Evolutionary conservation across 2,888 invertebrate genomes (phyloP).

Genomic region (Pecten maximus): DNA sequence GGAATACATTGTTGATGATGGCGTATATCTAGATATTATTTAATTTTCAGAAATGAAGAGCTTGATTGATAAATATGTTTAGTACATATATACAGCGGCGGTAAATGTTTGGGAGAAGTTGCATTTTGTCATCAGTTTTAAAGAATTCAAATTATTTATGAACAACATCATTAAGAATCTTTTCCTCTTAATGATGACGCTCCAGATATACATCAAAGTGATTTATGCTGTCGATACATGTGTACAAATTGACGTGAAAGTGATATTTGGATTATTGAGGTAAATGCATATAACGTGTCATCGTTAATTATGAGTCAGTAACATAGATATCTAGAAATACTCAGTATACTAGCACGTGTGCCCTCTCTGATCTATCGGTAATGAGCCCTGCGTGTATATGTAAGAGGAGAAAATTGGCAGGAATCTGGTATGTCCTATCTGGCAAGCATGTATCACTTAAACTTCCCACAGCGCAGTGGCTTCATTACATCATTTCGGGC

Average conservation of each 20-base stretch:
- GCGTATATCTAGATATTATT: too few species aligned
- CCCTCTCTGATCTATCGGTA: background rate
- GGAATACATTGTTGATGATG: too few species aligned
- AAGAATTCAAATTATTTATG: background rate
- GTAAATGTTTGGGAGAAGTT: too few species aligned
- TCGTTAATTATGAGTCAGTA: constrained; percentile 1
- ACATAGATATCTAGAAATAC: background rate
- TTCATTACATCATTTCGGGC: background rate
- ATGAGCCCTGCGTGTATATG: background rate
- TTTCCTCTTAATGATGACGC: background rate
- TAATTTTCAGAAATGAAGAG: too few species aligned
- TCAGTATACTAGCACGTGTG: background rate
- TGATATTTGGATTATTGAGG: background rate
- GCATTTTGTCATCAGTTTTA: too few species aligned
- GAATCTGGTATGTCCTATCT: constrained; percentile 13
- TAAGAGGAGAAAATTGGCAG: constrained; percentile 19
- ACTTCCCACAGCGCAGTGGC: background rate
- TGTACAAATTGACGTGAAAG: background rate
- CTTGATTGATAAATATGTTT: too few species aligned
- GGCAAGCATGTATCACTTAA: background rate
- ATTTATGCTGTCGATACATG: background rate
- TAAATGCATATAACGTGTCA: background rate
- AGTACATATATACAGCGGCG: too few species aligned
- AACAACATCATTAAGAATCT: background rate
- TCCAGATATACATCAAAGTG: background rate